Evolutionary conservation across 2,113 vertebrate genomes (phyloP).

Genomic region (Eubucco bourcierii): DNA sequence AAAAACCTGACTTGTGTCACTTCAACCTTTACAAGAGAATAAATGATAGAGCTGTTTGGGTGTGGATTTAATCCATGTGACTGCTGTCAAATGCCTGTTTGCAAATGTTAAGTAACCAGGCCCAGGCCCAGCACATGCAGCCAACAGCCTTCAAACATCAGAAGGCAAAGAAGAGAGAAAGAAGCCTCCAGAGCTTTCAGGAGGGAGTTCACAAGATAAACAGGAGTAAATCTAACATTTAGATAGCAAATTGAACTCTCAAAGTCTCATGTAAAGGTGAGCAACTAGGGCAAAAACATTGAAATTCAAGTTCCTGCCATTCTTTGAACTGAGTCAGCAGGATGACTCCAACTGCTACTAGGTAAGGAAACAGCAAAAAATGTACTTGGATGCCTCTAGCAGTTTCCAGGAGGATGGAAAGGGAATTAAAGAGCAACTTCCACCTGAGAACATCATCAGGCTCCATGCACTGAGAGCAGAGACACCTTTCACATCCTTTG

Average conservation of each 20-base stretch:
- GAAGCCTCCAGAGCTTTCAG: neutral
- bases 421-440: neutral
- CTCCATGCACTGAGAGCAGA: neutral
- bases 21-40: neutral
- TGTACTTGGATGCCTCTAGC: neutral
- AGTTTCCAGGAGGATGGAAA: neutral
- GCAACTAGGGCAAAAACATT: neutral
- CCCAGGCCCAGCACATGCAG: neutral
- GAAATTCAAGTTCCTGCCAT: neutral
- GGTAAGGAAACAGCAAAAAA: neutral
- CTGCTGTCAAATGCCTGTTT: neutral
- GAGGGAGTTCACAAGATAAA: neutral
- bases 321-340: neutral
- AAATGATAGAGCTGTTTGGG: neutral
- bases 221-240: neutral
- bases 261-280: neutral
- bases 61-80: neutral
- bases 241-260: neutral
- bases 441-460: neutral
- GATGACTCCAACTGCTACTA: neutral
- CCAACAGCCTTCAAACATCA: neutral
- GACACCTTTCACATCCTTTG: rapidly evolving
- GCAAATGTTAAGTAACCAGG: neutral
- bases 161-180: neutral
- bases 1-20: neutral